phyloP scores from a whole-genome alignment of 2,888 invertebrate species.

The Napeogenes sylphis region DNA sequence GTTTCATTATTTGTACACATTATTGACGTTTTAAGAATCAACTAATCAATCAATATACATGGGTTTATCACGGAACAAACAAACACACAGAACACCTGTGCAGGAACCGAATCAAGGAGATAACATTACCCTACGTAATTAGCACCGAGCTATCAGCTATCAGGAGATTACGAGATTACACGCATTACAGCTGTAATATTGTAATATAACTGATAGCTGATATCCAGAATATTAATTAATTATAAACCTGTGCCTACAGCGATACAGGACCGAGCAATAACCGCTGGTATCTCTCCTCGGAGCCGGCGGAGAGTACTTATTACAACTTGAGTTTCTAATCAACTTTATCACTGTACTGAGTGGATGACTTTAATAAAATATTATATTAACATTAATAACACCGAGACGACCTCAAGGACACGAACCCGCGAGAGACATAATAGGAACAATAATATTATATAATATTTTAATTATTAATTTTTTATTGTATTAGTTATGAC shows the following conservation, averaged over 20 bases:
- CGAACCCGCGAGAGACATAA: too few species aligned
- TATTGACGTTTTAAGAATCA: too few species aligned
- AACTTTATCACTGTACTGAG: neutral
- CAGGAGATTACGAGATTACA: constrained; percentile 32
- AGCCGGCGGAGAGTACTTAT: neutral
- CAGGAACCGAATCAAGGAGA: constrained; percentile 10
- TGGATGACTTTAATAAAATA: too few species aligned
- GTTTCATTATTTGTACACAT: too few species aligned
- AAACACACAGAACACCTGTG: constrained; percentile 27
- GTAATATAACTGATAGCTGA: constrained; percentile 26
- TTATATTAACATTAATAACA: too few species aligned
- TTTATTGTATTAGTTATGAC: too few species aligned
- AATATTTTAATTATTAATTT: too few species aligned
- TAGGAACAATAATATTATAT: too few species aligned
- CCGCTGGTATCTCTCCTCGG: neutral
- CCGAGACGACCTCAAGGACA: too few species aligned
- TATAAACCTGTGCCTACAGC: constrained; percentile 13
- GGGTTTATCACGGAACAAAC: constrained; percentile 10
- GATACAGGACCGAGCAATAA: too few species aligned
- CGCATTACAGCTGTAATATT: constrained; percentile 37
- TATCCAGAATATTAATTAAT: constrained; percentile 26
- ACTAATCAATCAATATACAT: too few species aligned
- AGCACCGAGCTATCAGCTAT: constrained; percentile 23
- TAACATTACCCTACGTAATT: constrained; percentile 21
- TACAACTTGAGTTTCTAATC: neutral